Conservation (phyloP, 2,797 vertebrate genomes). For the Parotocinclus haroldoi region DNA sequence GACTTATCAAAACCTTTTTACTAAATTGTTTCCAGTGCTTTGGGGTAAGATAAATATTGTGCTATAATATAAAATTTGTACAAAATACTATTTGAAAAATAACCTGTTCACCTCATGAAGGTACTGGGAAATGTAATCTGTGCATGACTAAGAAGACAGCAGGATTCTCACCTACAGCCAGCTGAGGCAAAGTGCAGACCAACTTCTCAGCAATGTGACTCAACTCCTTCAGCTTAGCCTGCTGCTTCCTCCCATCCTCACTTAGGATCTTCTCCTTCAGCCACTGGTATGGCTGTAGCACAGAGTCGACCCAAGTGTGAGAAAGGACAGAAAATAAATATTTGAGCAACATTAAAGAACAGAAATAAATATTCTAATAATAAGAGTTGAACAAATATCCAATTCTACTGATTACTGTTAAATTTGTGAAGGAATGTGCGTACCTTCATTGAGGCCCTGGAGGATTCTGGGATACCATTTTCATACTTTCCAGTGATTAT, state of each 20-base stretch:
- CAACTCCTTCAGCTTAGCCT: slow-evolving; percentile 92
- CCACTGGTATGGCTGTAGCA: slow-evolving; percentile 92
- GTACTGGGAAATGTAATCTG: no score
- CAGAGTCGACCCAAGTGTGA: slow-evolving; percentile 1
- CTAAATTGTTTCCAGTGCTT: no score
- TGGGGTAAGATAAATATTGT: no score
- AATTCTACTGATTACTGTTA: neutral
- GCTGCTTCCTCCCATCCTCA: slow-evolving; percentile 93
- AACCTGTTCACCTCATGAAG: no score
- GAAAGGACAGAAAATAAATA: no score
- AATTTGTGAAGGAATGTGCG: neutral
- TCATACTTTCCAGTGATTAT: slow-evolving; percentile 98
- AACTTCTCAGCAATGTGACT: slow-evolving; percentile 89
- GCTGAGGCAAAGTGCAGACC: slow-evolving; percentile 93
- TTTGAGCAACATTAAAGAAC: no score
- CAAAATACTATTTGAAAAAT: no score
- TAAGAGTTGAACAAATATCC: no score
- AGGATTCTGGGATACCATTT: slow-evolving; percentile 92
- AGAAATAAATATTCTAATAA: no score
- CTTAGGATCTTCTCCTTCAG: slow-evolving; percentile 95
- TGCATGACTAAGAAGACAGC: neutral
- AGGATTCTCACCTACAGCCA: slow-evolving; percentile 85
- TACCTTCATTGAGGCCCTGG: slow-evolving; percentile 95
- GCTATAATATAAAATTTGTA: no score
- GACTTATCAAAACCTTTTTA: no score